Evolutionary conservation across 1,140 invertebrate species (phyloP).

Genomic region (Drosophila eugracilis): DNA sequence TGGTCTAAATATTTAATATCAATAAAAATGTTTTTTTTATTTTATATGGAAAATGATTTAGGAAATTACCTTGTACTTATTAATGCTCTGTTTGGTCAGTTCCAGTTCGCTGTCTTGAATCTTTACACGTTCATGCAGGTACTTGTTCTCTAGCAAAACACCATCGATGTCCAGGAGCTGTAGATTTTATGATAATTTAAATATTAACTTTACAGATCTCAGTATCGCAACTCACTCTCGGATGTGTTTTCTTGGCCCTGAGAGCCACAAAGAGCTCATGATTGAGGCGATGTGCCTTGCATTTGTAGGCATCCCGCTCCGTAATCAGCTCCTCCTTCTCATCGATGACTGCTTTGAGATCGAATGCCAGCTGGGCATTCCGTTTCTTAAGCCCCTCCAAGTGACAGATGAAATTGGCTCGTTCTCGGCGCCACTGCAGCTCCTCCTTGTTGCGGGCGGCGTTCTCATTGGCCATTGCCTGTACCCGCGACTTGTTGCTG

Average conservation of each 20-base stretch:
- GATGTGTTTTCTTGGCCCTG: slow-evolving; percentile 85
- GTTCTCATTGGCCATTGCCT: slow-evolving; percentile 61
- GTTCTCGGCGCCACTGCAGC: slow-evolving; percentile 86
- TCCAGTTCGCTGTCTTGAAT: slow-evolving; percentile 93
- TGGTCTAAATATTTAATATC: slow-evolving; percentile 85
- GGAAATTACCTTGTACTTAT: slow-evolving; percentile 91
- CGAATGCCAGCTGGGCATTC: slow-evolving; percentile 85
- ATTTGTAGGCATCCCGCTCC: slow-evolving; percentile 93
- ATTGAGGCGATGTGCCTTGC: slow-evolving; percentile 93
- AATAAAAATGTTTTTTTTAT: too few species aligned
- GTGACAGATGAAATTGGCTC: slow-evolving; percentile 89
- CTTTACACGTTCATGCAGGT: slow-evolving; percentile 92
- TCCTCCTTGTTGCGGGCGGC: slow-evolving; percentile 70
- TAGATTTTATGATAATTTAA: background rate
- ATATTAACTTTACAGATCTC: background rate
- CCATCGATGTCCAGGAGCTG: slow-evolving; percentile 92
- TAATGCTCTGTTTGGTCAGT: slow-evolving; percentile 89
- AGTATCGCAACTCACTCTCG: slow-evolving; percentile 59
- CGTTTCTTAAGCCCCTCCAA: slow-evolving; percentile 89
- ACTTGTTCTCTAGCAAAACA: slow-evolving; percentile 93
- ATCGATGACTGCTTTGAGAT: slow-evolving; percentile 92
- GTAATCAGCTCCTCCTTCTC: slow-evolving; percentile 94
- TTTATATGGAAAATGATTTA: too few species aligned
- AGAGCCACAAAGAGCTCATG: slow-evolving; percentile 92
- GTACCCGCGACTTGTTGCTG: slow-evolving; percentile 63